Conservation (phyloP, 2,888 invertebrate species). For the Tachina lurida region DNA sequence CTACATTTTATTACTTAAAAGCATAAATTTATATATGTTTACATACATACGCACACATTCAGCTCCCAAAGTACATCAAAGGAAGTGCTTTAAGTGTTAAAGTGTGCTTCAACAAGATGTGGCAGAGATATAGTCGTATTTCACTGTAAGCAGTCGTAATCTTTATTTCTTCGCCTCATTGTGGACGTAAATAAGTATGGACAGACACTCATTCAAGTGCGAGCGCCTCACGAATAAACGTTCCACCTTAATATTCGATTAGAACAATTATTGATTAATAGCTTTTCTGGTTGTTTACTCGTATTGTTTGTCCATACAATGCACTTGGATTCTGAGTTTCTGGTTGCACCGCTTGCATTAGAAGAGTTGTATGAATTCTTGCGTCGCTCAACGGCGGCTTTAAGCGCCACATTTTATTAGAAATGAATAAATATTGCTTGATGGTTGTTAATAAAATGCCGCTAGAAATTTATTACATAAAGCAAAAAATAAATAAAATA, state of each 20-base stretch:
- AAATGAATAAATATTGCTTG: constrained; percentile 59
- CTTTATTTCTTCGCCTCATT: constrained; percentile 7
- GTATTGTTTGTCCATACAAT: constrained; percentile 7
- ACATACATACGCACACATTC: not conserved
- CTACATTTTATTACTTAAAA: not conserved
- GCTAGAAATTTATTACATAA: constrained; percentile 66
- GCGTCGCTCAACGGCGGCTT: constrained; percentile 36
- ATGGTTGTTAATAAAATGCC: constrained; percentile 65
- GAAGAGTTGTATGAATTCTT: constrained; percentile 27
- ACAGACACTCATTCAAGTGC: constrained; percentile 24
- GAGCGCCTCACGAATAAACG: constrained; percentile 33
- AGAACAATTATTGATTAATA: constrained; percentile 70
- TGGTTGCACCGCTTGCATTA: constrained; percentile 6
- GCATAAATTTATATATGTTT: not conserved
- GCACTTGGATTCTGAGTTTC: not conserved
- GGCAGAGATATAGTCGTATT: constrained; percentile 14
- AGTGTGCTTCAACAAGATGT: constrained; percentile 46
- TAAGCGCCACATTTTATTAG: constrained; percentile 69
- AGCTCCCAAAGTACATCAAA: not conserved
- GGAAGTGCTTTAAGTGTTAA: constrained; percentile 53
- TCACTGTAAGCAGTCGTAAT: not conserved
- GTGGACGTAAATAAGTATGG: not conserved
- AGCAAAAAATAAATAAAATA: constrained; percentile 18
- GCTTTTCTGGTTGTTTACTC: constrained; percentile 59
- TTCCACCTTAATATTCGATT: constrained; percentile 52